Conservation (phyloP, 2,797 vertebrate genomes). For the Threskiornis aethiopicus region DNA sequence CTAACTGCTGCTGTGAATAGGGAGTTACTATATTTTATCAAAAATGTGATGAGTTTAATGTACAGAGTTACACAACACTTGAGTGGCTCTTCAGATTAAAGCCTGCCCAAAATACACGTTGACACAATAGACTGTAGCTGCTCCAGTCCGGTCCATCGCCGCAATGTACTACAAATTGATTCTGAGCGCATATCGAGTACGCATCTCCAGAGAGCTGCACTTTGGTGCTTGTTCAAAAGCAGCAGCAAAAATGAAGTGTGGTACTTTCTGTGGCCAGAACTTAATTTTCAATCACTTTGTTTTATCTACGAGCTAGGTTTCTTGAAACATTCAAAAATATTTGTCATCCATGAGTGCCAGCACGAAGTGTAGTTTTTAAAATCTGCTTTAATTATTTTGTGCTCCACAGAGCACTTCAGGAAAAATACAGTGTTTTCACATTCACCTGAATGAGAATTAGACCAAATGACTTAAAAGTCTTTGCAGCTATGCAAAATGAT, state of each 20-base stretch:
- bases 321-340: not conserved
- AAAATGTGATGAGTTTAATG: not conserved
- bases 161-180: not conserved
- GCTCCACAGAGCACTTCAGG: not conserved
- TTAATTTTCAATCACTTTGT: not conserved
- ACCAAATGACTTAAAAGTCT: not conserved
- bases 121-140: not conserved
- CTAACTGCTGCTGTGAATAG: not conserved
- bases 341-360: not conserved
- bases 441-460: not conserved
- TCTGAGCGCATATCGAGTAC: not conserved
- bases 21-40: not conserved
- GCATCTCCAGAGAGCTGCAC: not conserved
- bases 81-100: not conserved
- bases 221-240: not conserved
- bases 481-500: not conserved
- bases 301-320: not conserved
- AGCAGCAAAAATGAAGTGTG: not conserved
- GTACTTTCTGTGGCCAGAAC: not conserved
- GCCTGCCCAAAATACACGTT: not conserved
- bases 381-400: not conserved
- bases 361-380: not conserved
- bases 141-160: not conserved
- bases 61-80: not conserved
- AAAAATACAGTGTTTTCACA: not conserved